Base-by-base conservation (phyloP, 2,113 vertebrate species). In the Macquaria australasica region DNA sequence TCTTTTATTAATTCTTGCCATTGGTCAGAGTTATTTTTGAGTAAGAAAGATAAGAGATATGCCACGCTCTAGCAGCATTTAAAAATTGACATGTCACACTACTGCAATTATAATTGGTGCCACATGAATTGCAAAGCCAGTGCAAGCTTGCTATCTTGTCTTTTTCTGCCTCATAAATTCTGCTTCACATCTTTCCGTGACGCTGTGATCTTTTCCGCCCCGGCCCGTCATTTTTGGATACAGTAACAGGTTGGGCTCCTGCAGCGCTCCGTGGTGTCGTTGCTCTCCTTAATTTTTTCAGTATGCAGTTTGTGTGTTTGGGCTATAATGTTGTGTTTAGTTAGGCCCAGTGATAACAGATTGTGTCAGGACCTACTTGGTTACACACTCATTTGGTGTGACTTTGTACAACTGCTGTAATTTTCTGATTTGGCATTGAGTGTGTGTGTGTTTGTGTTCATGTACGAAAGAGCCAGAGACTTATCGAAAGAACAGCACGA, bases 361-460 rank as follows among this genome's bases (percentile, higher is more conserved):
- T 83, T 66, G 62, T 88, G 79, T 76, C 80, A 76, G 45, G 56
- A 81, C n/a, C 56, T 77, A 81, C 77, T 86, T 85, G 67, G 59
- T 70, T 64, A 37, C 39, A 55, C 51, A 77, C 43, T 62, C 23
- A 79, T 43, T 70, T 51, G 66, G 60, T 64, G 58, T 70, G 69
- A 80, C 25, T 59, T 39, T 62, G 8, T 37, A 12, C n/a, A 60
- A 9, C 20, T 45, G 68, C 7, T 78, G 23, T 58, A 3, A 37
- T 14, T 75, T 72, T 55, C 74, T 64, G 1, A 66, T 50, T 64
- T 6, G 25, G 9, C 16, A 4, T 77, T 41, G 23, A 11, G 31
- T 45, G n/a, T 76, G 28, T 43, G 31, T 41, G 23, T 15, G 31
- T 45, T 20, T 76, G 28, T 43, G 31, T 51, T 51, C 10, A 21